Base-by-base conservation (phyloP, 2,797 vertebrate genomes). In the Molossus molossus region DNA sequence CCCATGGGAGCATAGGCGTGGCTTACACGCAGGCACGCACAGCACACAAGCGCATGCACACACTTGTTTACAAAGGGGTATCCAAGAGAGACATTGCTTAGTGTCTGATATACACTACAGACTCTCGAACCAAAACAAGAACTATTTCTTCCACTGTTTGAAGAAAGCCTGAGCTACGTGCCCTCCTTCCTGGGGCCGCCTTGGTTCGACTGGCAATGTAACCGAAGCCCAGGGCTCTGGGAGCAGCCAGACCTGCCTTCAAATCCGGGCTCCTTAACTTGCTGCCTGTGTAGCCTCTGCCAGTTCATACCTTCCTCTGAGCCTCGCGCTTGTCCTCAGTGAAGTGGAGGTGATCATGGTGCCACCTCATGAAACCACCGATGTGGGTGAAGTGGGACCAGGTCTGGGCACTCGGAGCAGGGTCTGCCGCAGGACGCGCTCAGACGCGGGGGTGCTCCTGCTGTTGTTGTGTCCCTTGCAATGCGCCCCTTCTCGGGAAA, bases 361-460 rank as follows among this genome's bases (percentile, higher is more conserved):
- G 50, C 8, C 37, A 0, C 55, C 27, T 87, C 73, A 5, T 18
- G 20, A 21, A 45, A 62, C 37, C 75, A 12, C 1, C 11, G 62
- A 40, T 12, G 0, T 0, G 18, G 53, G 40, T 77, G 58, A 83
- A 57, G 55, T 0, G 50, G 75, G 73, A 60, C 20, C 9, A 50
- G n/a, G 37, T 27, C 1, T 0, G 12, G 3, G 45, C 3, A 1
- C 64, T 62, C 25, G 0, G 65, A 40, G 65, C 25, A 1, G 18
- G 4, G 27, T 12, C 58, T 20, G 6, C 50, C 3, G 0, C 5
- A 3, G 90, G 6, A 45, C 1, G 17, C 0, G 18, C 64, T 64
- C 60, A 6, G 25, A 48, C 33, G 13, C 21, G 0, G 11, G 25
- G 25, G 55, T 5, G 57, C n/a, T 3, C 1, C 69, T 8, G 1